Base-by-base conservation (phyloP, 2,888 invertebrate genomes). In the Stenodema calcarata region DNA sequence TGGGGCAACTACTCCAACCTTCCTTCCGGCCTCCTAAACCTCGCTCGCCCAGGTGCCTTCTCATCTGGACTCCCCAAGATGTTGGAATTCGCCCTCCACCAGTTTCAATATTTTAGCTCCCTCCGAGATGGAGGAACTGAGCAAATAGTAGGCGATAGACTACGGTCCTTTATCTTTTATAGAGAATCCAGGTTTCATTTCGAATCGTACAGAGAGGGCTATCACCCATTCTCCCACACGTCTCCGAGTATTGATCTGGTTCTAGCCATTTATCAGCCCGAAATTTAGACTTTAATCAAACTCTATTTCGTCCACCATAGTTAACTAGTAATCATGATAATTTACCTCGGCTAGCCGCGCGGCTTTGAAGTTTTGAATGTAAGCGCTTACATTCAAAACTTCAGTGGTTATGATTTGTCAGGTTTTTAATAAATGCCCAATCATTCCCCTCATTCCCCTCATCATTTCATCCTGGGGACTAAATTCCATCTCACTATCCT, bases 31-130 rank as follows among this genome's bases (percentile, higher is more conserved):
- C 73, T 16, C 2, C 9, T 73, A 73, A 73, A n/a, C 73, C 41
- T 35, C 73, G 30, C 73, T 35, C 35, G 28, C 35, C 18, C 35
- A n/a, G 73, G 35, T 16, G 73, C 28, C 30, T 16, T 73, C 28
- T 18, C 62, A 62, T n/a, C n/a, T n/a, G n/a, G n/a, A n/a, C n/a
- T n/a, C 62, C 62, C 69, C n/a, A 18, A 62, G 62, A 18, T 62
- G 62, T 23, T 35, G 62, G 23, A 62, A 62, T 62, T 23, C 62
- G 23, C 62, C 62, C 4, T 6, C 27, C 11, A 14, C 12, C 23
- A 18, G 62, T 73, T 73, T 35, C 73, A 73, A 73, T 73, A 73
- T 73, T 73, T 73, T 35, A 73, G 73, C 73, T 16, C n/a, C 16
- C n/a, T 9, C 9, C 62, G 23, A 62, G n/a, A 50, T n/a, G 50